A percentile compares a stretch with the other conserved stretches of the same genome.
phyloP scores from a whole-genome alignment of 2,113 vertebrate genomes.

The Serilophus lunatus region DNA sequence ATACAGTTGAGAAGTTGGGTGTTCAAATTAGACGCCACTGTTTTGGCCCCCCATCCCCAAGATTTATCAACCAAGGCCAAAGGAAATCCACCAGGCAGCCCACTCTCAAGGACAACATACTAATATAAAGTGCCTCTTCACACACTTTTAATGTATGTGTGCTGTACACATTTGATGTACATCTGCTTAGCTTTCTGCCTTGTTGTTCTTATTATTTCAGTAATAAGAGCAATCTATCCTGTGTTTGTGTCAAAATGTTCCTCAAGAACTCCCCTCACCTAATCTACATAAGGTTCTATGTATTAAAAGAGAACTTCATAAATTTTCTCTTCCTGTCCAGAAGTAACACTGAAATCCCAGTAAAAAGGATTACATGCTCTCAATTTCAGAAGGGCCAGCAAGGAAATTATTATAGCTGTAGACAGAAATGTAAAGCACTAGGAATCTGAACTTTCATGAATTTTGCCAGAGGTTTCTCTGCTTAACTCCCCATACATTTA shows the following conservation, averaged over 20 bases:
- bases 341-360: constrained; percentile 35
- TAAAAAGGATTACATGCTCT: constrained; percentile 48
- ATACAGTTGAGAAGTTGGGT: not conserved
- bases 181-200: not conserved
- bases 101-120: not conserved
- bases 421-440: constrained; percentile 26
- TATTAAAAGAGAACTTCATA: not conserved
- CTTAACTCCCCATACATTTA: constrained; percentile 32
- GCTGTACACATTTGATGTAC: not conserved
- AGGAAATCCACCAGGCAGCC: not conserved
- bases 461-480: constrained; percentile 43
- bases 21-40: not conserved
- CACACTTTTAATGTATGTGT: not conserved
- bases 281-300: not conserved
- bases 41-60: not conserved
- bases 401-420: constrained; percentile 30
- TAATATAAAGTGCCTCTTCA: not conserved
- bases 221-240: not conserved
- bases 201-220: not conserved
- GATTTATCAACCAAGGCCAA: not conserved
- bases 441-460: constrained; percentile 33
- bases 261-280: not conserved
- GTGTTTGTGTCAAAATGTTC: not conserved
- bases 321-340: not conserved
- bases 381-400: constrained; percentile 38